Base-by-base conservation (phyloP, 2,113 vertebrate genomes). In the Oplegnathus fasciatus region DNA sequence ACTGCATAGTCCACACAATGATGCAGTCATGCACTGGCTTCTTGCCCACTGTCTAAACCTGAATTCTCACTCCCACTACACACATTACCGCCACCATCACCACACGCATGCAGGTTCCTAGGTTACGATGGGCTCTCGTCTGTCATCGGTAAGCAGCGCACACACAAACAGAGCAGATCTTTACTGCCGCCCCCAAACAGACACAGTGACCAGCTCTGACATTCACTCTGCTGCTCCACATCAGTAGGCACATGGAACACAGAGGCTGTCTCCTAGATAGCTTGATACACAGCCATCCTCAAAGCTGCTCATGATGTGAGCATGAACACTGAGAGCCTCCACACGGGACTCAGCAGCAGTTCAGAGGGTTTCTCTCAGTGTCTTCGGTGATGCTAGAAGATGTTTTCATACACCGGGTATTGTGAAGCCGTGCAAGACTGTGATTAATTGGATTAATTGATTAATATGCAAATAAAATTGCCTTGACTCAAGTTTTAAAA, bases 1-100 rank as follows among this genome's bases (percentile, higher is more conserved):
- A 93, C 92, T 89, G 91, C 83, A 86, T 88, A 89, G 90, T 88
- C 76, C 89, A 92, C 90, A 93, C 88, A 90, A 92, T 92, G 82
- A 92, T 86, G 90, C 91, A 93, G 91, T 92, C 85, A 84, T 74
- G 86, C 86, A 79, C 86, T 83, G 89, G 91, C 88, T 83, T 86
- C 88, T 83, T 84, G 76, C 91, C 91, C 88, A 85, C 89, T 90
- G 91, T 91, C 87, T 90, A 89, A 93, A 90, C 68, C 83, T 82
- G 88, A 87, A 90, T 85, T 84, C 79, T 80, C 70, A 77, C 92
- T 89, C 89, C 91, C 80, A 84, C 83, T 30, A 75, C 88, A 92
- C 80, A 79, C 83, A 81, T 58, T 79, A 83, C 75, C 44, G n/a
- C 82, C 30, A 37, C 52, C 88, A 73, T 73, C 20, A 4, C 46